phyloP scores from a whole-genome alignment of 2,113 vertebrate genomes.

The Micronycteris hirsuta region DNA sequence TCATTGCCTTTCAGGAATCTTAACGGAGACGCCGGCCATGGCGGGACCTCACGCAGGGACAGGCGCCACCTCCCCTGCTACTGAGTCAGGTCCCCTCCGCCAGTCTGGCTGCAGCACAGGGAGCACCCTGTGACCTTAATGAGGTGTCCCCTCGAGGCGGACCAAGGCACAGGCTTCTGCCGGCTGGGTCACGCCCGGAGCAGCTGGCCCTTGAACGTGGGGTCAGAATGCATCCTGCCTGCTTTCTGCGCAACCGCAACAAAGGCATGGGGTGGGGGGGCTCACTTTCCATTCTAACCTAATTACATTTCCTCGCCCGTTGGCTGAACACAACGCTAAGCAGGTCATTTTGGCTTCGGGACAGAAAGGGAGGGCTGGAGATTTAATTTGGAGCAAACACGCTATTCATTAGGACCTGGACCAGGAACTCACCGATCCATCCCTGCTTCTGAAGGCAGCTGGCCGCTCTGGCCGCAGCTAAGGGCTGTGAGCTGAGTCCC shows the following conservation, averaged over 20 bases:
- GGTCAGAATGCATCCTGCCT: background rate
- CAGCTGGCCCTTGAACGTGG: accelerated
- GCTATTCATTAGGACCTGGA: constrained; percentile 63
- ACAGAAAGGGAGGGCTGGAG: constrained; percentile 66
- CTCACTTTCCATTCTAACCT: constrained; percentile 63
- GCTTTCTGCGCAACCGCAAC: background rate
- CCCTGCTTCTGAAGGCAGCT: background rate
- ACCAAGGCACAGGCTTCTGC: background rate
- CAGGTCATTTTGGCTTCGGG: constrained; percentile 47
- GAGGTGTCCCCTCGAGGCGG: accelerated
- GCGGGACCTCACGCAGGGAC: background rate
- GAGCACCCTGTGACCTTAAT: accelerated
- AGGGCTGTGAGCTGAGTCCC: background rate
- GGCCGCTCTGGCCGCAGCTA: accelerated
- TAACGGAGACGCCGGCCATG: background rate
- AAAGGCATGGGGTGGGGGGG: background rate
- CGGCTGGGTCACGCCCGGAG: accelerated
- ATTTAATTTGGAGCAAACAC: constrained; percentile 64
- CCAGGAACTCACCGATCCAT: constrained; percentile 29
- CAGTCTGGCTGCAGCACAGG: background rate
- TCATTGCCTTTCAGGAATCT: background rate
- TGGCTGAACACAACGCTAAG: constrained; percentile 57
- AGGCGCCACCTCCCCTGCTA: accelerated
- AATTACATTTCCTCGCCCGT: constrained; percentile 63
- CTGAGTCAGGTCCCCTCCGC: background rate